These are phyloP conservation scores for Oreochromis aureus DNA, from an alignment of 2,113 vertebrate genomes.

Conservation along the genomic window DNA sequence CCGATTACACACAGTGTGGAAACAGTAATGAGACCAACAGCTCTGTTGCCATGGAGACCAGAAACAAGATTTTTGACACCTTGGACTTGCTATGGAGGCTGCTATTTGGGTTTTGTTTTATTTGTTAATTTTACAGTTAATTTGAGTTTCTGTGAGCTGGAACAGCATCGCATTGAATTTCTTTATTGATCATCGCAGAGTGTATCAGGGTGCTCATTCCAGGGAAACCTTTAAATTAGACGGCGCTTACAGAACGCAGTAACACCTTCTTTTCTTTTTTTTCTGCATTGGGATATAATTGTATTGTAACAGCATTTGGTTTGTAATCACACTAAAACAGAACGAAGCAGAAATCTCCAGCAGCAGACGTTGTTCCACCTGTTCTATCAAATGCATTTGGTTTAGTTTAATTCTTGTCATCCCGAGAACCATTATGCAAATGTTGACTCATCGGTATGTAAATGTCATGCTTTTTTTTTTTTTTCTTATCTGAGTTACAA, in stretches of 20 bases:
- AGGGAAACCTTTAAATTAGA: conserved; percentile 2
- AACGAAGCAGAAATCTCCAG: background rate
- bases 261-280: background rate
- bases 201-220: background rate
- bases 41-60: conserved; percentile 63
- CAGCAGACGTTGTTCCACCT: conserved; percentile 22
- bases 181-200: background rate
- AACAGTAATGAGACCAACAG: conserved; percentile 63
- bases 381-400: conserved; percentile 20
- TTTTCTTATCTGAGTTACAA: background rate
- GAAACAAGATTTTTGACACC: conserved; percentile 50
- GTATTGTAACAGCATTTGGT: background rate
- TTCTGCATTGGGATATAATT: conserved; percentile 5
- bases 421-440: conserved; percentile 46
- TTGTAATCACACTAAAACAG: conserved; percentile 39
- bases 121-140: conserved; percentile 37
- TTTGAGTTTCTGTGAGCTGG: conserved; percentile 8
- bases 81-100: conserved; percentile 18
- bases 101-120: conserved; percentile 8
- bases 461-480: conserved; percentile 18
- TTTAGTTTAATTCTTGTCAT: conserved; percentile 28
- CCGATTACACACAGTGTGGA: conserved; percentile 56
- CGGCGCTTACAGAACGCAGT: background rate
- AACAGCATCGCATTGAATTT: background rate
- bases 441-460: conserved; percentile 41